A percentile compares a stretch with the other conserved stretches of the same genome.
Evolutionary conservation across 2,888 invertebrate genomes (phyloP).

Genomic region (Microplitis manilae): DNA sequence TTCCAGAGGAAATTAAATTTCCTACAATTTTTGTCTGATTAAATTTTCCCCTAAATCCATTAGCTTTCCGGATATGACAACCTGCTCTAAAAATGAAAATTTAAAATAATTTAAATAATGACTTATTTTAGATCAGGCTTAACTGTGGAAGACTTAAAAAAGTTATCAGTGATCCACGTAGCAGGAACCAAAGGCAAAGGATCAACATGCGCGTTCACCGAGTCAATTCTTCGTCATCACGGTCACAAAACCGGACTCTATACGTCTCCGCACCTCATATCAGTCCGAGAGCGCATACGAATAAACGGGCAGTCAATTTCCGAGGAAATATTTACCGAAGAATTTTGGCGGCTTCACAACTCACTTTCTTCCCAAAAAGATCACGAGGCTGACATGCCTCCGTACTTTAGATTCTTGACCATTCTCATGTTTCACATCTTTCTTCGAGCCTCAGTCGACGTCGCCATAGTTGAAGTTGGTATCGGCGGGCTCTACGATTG

Average conservation of each 20-base stretch:
- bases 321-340: conserved; percentile 80
- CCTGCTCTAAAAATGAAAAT: not conserved
- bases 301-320: conserved; percentile 87
- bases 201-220: conserved; percentile 94
- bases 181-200: conserved; percentile 99
- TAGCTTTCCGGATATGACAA: not conserved
- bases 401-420: conserved; percentile 96
- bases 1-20: too few relatives aligned
- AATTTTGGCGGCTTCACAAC: conserved; percentile 89
- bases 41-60: not conserved
- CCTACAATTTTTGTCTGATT: too few relatives aligned
- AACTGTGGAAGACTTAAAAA: conserved; percentile 78
- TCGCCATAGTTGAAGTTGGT: conserved; percentile 96
- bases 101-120: not conserved
- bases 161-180: conserved; percentile 91
- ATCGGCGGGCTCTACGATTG: conserved; percentile 96
- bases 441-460: conserved; percentile 88
- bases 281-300: conserved; percentile 91
- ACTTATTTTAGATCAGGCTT: conserved; percentile 76
- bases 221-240: conserved; percentile 87
- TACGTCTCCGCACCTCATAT: conserved; percentile 95
- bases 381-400: conserved; percentile 83
- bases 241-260: conserved; percentile 94
- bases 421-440: conserved; percentile 93
- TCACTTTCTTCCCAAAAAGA: conserved; percentile 75